Evolutionary conservation across 2,113 vertebrate species (phyloP).

Genomic region (Chinchilla lanigera): DNA sequence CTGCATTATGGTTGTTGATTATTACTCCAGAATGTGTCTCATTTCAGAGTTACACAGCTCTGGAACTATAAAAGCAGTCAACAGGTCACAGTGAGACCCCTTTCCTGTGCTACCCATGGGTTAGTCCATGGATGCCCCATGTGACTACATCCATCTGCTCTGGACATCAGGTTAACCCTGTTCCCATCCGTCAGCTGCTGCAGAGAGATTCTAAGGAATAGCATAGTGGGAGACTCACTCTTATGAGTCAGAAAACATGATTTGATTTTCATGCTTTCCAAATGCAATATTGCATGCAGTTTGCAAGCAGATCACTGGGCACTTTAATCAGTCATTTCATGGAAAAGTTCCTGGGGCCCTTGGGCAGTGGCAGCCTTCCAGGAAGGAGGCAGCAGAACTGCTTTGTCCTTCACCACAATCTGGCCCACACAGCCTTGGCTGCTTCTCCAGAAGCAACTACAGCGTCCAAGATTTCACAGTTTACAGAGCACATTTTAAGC

Average conservation of each 20-base stretch:
- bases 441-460: background rate
- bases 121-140: too few species aligned
- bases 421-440: background rate
- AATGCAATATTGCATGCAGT: conserved; percentile 71
- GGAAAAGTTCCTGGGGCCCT: background rate
- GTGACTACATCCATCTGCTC: background rate
- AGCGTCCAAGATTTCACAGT: background rate
- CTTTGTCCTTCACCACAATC: background rate
- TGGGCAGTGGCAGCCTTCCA: background rate
- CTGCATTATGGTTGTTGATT: background rate
- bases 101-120: background rate
- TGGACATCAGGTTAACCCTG: background rate
- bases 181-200: background rate
- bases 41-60: background rate
- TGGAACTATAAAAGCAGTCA: background rate
- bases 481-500: background rate
- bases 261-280: conserved; percentile 72
- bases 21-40: background rate
- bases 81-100: accelerated
- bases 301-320: conserved; percentile 70
- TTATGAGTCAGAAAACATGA: conserved; percentile 65
- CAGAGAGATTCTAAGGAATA: conserved; percentile 53
- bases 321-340: conserved; percentile 67
- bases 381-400: background rate
- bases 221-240: conserved; percentile 50